These are phyloP conservation scores for Upupa epops DNA, from an alignment of 2,113 vertebrate species.

Conservation along the genomic window DNA sequence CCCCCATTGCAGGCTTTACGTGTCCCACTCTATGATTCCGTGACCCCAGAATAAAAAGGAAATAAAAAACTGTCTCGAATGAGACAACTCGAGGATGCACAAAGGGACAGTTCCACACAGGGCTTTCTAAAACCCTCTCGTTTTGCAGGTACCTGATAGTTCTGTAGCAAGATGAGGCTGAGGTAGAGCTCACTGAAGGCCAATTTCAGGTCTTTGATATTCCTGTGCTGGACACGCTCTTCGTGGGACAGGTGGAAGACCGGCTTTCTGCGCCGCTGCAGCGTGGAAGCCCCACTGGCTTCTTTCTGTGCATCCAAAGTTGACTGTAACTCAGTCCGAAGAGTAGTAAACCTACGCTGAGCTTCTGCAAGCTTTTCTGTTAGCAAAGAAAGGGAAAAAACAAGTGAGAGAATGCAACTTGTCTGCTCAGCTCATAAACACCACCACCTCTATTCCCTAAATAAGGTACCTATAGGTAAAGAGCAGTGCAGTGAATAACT, in stretches of 20 bases:
- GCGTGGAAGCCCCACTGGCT: slow-evolving; percentile 78
- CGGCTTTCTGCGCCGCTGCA: slow-evolving; percentile 87
- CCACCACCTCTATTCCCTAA: accelerated
- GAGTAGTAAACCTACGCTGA: slow-evolving; percentile 90
- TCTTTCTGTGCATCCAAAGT: slow-evolving; percentile 94
- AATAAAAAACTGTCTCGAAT: accelerated
- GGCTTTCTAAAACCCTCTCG: background rate
- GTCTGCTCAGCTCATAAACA: background rate
- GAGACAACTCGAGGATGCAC: background rate
- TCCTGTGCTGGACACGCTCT: slow-evolving; percentile 94
- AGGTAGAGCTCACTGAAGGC: slow-evolving; percentile 99
- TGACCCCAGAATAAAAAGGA: background rate
- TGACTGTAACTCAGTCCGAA: slow-evolving; percentile 95
- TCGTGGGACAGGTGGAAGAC: slow-evolving; percentile 95
- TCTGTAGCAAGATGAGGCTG: slow-evolving; percentile 98
- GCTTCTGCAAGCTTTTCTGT: slow-evolving; percentile 96
- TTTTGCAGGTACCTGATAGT: slow-evolving; percentile 87
- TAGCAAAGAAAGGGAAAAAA: background rate
- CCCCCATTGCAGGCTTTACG: too few species aligned
- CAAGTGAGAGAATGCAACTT: background rate
- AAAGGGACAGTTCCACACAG: accelerated
- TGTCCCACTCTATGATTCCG: too few species aligned
- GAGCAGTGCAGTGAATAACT: background rate
- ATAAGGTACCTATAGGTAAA: accelerated
- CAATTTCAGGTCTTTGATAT: slow-evolving; percentile 96